Base-by-base conservation (phyloP, 2,888 invertebrate genomes). In the Alsophila aescularia region DNA sequence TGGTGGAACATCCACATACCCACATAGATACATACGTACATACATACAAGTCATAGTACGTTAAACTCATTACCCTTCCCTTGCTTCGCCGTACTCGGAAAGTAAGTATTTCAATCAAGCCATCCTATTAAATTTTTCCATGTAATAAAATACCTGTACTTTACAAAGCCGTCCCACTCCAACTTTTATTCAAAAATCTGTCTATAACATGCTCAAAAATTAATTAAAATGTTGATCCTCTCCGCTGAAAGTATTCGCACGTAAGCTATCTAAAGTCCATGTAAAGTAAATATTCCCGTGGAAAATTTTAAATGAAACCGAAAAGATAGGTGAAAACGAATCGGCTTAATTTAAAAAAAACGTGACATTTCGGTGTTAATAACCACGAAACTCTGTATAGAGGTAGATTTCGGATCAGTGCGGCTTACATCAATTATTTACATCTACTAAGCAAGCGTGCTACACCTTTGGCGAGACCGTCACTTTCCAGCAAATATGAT, bases 211-310 rank as follows among this genome's bases (percentile, higher is more conserved):
- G 36, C 41, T 41, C 37, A 51, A 48, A 51, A 57, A 57, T 52
- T 57, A 57, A 57, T 57, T 57, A 57, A 52, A 57, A 56, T 9
- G 31, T 43, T 50, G 44, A 50, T 55, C 47, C 47, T 16, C 43
- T 52, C 7, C n/a, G 40, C 21, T 12, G 7, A 36, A 49, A 39
- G 43, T 54, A 39, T 48, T 16, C 36, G 21, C 42, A 31, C 31
- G 15, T 31, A 10, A 24, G 27, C 24, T 43, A 49, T 54, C 42
- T 50, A 45, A 50, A 36, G 44, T 50, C 45, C 29, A 5, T 40
- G 18, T 2, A 44, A 40, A 44, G 54, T 45, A 55, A 45, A 41
- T 24, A 32, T 51, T 47, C 13, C 29, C 18, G 0, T 45, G 21
- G 18, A 42, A 36, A 55, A 29, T 27, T 24, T 24, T 5, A 24